Conservation (phyloP, 1,140 invertebrate species). For the Trichogramma pretiosum region DNA sequence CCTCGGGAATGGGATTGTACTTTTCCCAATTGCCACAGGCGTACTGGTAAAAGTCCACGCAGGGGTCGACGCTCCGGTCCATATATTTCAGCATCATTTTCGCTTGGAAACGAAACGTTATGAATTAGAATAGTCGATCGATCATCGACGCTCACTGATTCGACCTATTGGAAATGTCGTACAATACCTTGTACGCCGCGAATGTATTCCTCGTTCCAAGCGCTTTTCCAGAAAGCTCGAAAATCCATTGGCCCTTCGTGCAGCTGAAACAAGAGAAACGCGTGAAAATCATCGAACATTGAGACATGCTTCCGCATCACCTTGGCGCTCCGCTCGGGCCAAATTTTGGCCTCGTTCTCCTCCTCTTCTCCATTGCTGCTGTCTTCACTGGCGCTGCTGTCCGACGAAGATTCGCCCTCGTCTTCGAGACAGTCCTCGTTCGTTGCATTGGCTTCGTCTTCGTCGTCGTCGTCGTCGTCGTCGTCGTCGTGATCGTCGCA, state of each 20-base stretch:
- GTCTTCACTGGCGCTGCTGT: neutral
- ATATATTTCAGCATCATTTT: constrained; percentile 69
- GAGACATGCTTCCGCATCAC: no score
- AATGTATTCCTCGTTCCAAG: constrained; percentile 35
- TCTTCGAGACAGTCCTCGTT: neutral
- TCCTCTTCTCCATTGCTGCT: neutral
- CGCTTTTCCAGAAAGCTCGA: constrained; percentile 47
- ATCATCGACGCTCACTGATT: no score
- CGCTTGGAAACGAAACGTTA: constrained; percentile 25
- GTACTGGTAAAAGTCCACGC: constrained; percentile 85
- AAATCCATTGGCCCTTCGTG: constrained; percentile 22
- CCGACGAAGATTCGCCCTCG: neutral
- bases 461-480: constrained; percentile 1
- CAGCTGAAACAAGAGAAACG: constrained; percentile 6
- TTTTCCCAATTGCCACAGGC: constrained; percentile 82
- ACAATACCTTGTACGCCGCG: constrained; percentile 31
- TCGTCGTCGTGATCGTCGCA: neutral
- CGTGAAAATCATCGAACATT: neutral
- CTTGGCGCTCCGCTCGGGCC: no score
- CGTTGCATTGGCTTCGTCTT: neutral
- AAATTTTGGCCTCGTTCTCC: neutral
- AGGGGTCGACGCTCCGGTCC: constrained; percentile 70
- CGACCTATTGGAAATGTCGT: neutral
- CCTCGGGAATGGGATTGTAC: constrained; percentile 74
- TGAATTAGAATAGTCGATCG: neutral